These are phyloP conservation scores for Hipposideros armiger DNA, from an alignment of 2,113 vertebrate genomes.

Conservation along the genomic window DNA sequence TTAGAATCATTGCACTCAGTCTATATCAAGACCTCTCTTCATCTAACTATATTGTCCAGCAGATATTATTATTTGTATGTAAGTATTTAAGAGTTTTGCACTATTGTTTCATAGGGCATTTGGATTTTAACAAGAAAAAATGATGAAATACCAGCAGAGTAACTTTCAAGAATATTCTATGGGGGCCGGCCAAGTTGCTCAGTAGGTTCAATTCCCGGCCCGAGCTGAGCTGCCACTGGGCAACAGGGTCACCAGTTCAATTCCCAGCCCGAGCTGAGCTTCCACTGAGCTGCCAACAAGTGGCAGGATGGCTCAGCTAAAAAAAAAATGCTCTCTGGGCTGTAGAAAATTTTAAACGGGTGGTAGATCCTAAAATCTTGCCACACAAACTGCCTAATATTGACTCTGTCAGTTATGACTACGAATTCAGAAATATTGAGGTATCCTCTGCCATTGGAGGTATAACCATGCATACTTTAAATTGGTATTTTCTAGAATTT, in stretches of 20 bases:
- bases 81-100: neutral
- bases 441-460: fast-evolving
- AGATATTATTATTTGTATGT: neutral
- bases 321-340: neutral
- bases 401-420: neutral
- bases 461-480: neutral
- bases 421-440: neutral
- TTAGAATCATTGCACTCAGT: fast-evolving
- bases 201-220: too few species aligned
- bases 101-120: neutral
- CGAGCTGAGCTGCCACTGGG: too few species aligned
- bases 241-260: too few species aligned
- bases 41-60: neutral
- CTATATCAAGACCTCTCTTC: fast-evolving
- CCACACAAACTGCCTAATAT: too few species aligned
- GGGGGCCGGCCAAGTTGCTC: too few species aligned
- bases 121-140: neutral
- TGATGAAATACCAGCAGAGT: neutral
- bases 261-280: too few species aligned
- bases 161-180: neutral
- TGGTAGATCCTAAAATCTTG: neutral
- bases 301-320: too few species aligned
- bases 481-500: neutral
- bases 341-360: neutral
- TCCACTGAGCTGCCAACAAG: too few species aligned